phyloP scores from a whole-genome alignment of 1,140 invertebrate species.

The Cyphomyrmex costatus region DNA sequence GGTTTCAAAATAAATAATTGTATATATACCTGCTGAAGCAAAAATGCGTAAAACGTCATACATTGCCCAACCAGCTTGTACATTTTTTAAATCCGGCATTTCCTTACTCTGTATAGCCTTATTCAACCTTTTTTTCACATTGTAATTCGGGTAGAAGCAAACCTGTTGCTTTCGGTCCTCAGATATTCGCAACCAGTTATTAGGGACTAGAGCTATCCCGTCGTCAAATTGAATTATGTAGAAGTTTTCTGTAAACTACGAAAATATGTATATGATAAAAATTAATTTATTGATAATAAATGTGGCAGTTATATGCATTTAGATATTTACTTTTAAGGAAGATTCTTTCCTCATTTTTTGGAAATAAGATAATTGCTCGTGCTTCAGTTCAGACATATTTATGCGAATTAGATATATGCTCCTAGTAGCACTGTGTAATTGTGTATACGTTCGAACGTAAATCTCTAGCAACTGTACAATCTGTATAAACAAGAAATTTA shows the following conservation, averaged over 20 bases:
- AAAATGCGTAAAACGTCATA: no score
- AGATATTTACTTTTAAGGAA: constrained; percentile 24
- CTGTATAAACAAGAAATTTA: no score
- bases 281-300: constrained; percentile 36
- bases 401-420: no score
- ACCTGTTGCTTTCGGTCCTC: constrained; percentile 16
- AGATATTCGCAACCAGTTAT: constrained; percentile 25
- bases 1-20: no score
- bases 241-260: constrained; percentile 16
- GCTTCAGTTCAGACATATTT: background rate
- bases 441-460: no score
- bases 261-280: constrained; percentile 14
- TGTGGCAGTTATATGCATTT: constrained; percentile 23
- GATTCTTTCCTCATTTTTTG: constrained; percentile 9
- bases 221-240: constrained; percentile 16
- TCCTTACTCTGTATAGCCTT: constrained; percentile 18
- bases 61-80: constrained; percentile 19
- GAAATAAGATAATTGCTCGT: constrained; percentile 11
- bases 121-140: no score
- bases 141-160: no score
- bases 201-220: constrained; percentile 34
- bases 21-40: no score
- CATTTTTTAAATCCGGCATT: constrained; percentile 30
- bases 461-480: no score
- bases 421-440: no score